Evolutionary conservation across 2,113 vertebrate species (phyloP), one percentile per base, ranked within the genome.

Genomic region (Rhineura floridana): DNA sequence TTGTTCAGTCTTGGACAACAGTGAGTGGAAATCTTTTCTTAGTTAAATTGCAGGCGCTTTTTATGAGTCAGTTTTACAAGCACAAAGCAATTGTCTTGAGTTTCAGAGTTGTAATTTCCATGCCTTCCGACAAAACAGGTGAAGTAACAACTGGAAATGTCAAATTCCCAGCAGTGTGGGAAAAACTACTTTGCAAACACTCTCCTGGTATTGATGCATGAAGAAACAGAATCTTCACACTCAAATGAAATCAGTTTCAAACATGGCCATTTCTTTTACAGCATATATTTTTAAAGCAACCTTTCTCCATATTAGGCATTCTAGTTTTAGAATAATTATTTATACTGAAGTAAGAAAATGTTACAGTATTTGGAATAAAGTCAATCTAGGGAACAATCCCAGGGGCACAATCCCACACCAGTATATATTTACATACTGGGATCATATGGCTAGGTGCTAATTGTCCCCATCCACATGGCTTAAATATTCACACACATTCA

Each of bases 141-240:
- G 87, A 75, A 76, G 52, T 76, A 65, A 87, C 44, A 75, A 83
- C 55, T 76, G 59, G 70, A 83, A 83, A 88, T 88, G 80, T 83
- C 87, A 83, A 83, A 52, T 83, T 76, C 44, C 81, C 83, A 70
- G 87, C 80, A 50, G 46, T 21, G 80, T 76, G 44, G 55, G 65
- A 76, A 83, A 55, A 87, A 72, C 85, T 69, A 36, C 36, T 19
- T 25, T 52, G 85, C 76, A 80, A 86, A 70, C 62, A 62, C 19
- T 75, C 70, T 81, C 42, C 78, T 87, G 63, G 55, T 30, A 81
- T 62, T 50, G 59, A 65, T 55, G 30, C 70, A 83, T 39, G 63
- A 30, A 65, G n/a, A 65, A 83, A 73, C 42, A 75, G 55, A 75
- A 48, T 48, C 80, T 83, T 65, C 70, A 62, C 80, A 76, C 70